A percentile compares a stretch with the other conserved stretches of the same genome.
Evolutionary conservation across 2,113 vertebrate species (phyloP).

Genomic region (Sceloporus undulatus): DNA sequence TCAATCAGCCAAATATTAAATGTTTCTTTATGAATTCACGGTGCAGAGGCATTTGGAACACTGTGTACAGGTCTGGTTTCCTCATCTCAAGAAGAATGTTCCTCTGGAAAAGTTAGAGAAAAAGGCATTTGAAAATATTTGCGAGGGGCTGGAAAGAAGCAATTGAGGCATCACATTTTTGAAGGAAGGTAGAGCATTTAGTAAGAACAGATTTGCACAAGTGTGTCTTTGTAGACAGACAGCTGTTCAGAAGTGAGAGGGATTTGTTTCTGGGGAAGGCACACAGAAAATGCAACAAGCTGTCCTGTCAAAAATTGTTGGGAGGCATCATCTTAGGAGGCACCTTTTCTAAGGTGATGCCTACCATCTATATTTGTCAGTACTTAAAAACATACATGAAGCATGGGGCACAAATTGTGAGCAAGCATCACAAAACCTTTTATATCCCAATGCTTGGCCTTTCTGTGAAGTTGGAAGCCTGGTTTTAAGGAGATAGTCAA

Average conservation of each 20-base stretch:
- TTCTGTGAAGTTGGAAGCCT: too few relatives aligned
- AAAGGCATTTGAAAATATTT: not conserved
- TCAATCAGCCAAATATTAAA: not conserved
- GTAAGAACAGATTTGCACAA: not conserved
- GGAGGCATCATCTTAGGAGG: not conserved
- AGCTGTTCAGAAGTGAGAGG: not conserved
- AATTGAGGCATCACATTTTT: not conserved
- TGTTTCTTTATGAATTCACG: not conserved
- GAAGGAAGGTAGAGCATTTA: not conserved
- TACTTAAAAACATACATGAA: not conserved
- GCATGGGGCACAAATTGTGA: too few relatives aligned
- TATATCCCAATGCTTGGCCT: too few relatives aligned
- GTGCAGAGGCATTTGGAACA: not conserved
- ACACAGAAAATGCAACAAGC: too few relatives aligned
- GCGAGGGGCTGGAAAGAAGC: too few relatives aligned
- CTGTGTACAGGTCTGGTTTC: not conserved
- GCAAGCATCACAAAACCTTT: too few relatives aligned
- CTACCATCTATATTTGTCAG: not conserved
- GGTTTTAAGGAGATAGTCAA: too few relatives aligned
- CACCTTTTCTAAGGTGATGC: not conserved
- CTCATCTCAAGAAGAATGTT: not conserved
- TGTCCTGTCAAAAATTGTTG: too few relatives aligned
- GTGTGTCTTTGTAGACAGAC: not conserved
- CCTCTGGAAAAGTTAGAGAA: not conserved
- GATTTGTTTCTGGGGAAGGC: too few relatives aligned